phyloP scores from a whole-genome alignment of 2,888 invertebrate species.

The Agriopis marginaria region DNA sequence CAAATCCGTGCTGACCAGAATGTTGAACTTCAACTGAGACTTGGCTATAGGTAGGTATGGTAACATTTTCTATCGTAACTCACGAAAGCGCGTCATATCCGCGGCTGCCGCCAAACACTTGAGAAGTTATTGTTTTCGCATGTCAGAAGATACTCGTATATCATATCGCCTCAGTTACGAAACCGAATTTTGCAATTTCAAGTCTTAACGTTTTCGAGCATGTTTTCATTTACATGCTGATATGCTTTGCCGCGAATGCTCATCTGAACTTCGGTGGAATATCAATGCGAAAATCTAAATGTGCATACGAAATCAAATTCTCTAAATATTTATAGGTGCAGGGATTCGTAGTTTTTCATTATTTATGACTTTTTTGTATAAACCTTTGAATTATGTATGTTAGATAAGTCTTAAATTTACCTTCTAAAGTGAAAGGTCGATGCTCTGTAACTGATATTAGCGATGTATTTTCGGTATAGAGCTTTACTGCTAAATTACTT shows the following conservation, averaged over 20 bases:
- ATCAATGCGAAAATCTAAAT: conserved; percentile 57
- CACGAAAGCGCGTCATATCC: background rate
- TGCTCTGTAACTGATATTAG: conserved; percentile 22
- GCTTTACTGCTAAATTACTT: conserved; percentile 7
- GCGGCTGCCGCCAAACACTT: conserved; percentile 47
- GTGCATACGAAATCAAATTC: conserved; percentile 52
- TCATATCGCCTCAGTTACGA: conserved; percentile 64
- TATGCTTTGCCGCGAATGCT: conserved; percentile 43
- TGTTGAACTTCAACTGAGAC: no score
- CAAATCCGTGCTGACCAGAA: no score
- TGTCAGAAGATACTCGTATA: conserved; percentile 68
- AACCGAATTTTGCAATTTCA: conserved; percentile 43
- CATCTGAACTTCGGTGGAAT: conserved; percentile 43
- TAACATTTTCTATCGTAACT: no score
- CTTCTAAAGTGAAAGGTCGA: conserved; percentile 11
- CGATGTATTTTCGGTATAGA: conserved; percentile 23
- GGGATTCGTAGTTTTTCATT: conserved; percentile 24
- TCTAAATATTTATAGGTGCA: conserved; percentile 51
- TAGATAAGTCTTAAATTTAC: conserved; percentile 10
- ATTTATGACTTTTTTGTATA: conserved; percentile 24
- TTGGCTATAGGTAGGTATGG: no score
- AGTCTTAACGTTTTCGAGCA: conserved; percentile 14
- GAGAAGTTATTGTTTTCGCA: conserved; percentile 74
- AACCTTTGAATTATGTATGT: conserved; percentile 23
- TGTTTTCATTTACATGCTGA: conserved; percentile 55